Percentiles rank a stretch among this genome's conserved stretches.
phyloP scores from a whole-genome alignment of 1,140 invertebrate genomes.

The Stegodyphus mimosarum region DNA sequence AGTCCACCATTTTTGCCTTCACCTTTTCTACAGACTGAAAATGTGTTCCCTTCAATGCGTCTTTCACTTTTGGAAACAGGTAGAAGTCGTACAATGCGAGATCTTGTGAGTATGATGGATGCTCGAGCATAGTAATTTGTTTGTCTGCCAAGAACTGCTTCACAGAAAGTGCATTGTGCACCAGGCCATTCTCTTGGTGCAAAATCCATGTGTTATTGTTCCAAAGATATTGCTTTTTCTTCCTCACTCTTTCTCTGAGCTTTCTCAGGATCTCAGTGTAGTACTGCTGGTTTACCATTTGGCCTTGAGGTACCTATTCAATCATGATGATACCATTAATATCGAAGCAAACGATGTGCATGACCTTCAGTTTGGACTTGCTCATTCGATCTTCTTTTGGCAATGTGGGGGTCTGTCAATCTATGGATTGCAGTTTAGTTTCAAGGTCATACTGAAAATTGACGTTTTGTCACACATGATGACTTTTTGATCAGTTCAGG shows the following conservation, averaged over 20 bases:
- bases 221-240: constrained; percentile 21
- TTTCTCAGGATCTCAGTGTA: constrained; percentile 16
- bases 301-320: constrained; percentile 10
- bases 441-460: constrained; percentile 44
- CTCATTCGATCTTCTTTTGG: constrained; percentile 28
- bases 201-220: constrained; percentile 1
- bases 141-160: not conserved
- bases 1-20: constrained; percentile 3
- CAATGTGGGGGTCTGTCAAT: constrained; percentile 18
- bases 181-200: not conserved
- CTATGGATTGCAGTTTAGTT: constrained; percentile 41
- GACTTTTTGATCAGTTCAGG: constrained; percentile 39
- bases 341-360: not conserved
- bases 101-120: constrained; percentile 2
- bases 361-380: constrained; percentile 22
- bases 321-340: constrained; percentile 4
- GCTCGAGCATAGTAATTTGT: not conserved
- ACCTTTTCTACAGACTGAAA: constrained; percentile 4
- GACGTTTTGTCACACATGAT: constrained; percentile 29
- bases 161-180: not conserved
- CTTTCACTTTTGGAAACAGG: constrained; percentile 22
- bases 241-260: no score
- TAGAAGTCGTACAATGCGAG: not conserved
- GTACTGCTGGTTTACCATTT: constrained; percentile 10
- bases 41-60: constrained; percentile 4